A percentile compares a stretch with the other conserved stretches of the same genome.
Evolutionary conservation across 2,113 vertebrate genomes (phyloP).

Genomic region (Struthidea cinerea): DNA sequence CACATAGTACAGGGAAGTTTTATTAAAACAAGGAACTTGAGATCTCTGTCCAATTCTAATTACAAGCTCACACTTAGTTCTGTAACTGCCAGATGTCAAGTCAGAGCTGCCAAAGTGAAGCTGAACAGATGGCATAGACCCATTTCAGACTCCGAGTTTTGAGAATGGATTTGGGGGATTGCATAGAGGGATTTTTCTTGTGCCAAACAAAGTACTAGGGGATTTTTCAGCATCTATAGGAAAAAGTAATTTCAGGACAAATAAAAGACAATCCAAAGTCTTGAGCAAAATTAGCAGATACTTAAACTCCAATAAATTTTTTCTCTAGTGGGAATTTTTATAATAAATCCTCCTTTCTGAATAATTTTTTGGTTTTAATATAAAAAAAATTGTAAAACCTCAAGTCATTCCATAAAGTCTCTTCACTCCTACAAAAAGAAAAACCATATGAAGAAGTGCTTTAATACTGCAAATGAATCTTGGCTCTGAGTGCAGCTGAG

Average conservation of each 20-base stretch:
- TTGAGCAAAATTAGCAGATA: neutral
- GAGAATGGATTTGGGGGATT: neutral
- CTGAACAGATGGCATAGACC: constrained; percentile 23
- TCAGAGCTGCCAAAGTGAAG: constrained; percentile 34
- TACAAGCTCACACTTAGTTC: constrained; percentile 5
- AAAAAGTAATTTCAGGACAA: neutral
- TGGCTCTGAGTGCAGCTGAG: neutral
- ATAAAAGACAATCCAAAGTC: neutral
- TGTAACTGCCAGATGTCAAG: constrained; percentile 24
- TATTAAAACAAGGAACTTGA: neutral
- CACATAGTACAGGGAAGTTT: neutral
- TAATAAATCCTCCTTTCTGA: neutral
- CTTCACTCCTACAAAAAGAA: neutral
- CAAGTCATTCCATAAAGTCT: neutral
- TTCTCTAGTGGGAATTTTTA: neutral
- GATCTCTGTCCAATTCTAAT: constrained; percentile 10
- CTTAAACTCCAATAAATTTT: neutral
- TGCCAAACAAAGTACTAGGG: neutral
- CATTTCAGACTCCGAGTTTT: neutral
- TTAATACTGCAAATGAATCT: neutral
- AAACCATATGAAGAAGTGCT: neutral
- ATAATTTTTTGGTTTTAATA: neutral
- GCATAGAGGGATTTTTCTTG: neutral
- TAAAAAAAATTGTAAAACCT: neutral
- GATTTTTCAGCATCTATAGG: neutral